Evolutionary conservation across 2,113 vertebrate genomes (phyloP), one percentile per base, ranked within the genome.

Genomic region (Conger conger): DNA sequence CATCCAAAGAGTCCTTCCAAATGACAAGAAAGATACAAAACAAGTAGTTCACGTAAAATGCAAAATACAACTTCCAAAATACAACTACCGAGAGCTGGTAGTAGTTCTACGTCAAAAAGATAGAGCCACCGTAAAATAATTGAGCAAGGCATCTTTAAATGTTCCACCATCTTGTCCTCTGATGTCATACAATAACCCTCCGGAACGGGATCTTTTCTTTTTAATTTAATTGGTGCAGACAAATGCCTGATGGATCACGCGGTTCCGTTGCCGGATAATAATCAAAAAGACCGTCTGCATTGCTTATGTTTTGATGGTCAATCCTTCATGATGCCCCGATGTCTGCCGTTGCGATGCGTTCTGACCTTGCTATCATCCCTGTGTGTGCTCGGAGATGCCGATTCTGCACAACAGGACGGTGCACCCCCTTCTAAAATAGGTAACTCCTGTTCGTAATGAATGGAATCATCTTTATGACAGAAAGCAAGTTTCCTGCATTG

Each of bases 361-460:
- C 17, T 85, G n/a, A 38, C 37, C 16, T 20, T 87, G 36, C n/a
- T 68, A 36, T 76, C 80, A 35, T 76, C 77, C 23, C 42, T 85
- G 38, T 82, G 54, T 27, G 83, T 83, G 15, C 38, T 84, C 0
- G 92, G 90, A 86, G 92, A 94, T 40, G 81, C 91, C 1, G 88
- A 84, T 30, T 88, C 90, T 63, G 82, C 86, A 27, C 91, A 90
- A n/a, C 89, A 91, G 5, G 95, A 95, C 86, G 94, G 93, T 82
- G 88, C 92, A 53, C 95, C 94, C 35, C 94, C 95, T 37, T 93
- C 95, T 23, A 95, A 93, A 89, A 96, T 96, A 88, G 95, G 95
- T 85, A 89, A 90, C 35, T n/a, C 8, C 38, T 18, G 76, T 36
- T 11, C 27, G 2, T 27, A 33, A 73, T 33, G n/a, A 73, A 33